Evolutionary conservation across 2,888 invertebrate species (phyloP).

Genomic region (Oscheius sp.): DNA sequence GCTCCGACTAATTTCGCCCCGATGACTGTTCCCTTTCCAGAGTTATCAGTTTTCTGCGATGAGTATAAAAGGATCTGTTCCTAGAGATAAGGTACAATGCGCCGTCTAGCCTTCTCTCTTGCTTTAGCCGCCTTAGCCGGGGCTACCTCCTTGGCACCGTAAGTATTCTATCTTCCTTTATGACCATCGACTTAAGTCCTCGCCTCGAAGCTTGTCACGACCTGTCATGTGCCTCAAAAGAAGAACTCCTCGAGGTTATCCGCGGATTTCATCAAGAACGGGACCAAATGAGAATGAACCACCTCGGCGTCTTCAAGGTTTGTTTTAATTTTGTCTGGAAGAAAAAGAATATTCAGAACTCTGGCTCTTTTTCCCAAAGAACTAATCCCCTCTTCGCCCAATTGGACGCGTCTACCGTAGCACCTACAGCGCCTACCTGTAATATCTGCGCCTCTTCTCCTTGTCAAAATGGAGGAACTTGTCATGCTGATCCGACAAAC

Average conservation of each 20-base stretch:
- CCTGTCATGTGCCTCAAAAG: slow-evolving; percentile 26
- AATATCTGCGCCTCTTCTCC: slow-evolving; percentile 48
- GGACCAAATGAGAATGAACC: not conserved
- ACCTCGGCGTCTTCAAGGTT: slow-evolving; percentile 7
- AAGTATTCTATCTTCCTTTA: not conserved
- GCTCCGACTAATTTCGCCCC: too few species aligned
- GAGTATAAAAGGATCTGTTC: too few species aligned
- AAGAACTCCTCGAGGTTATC: slow-evolving; percentile 27
- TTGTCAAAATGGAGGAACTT: slow-evolving; percentile 56
- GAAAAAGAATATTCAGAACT: not conserved
- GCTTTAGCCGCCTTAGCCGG: not conserved
- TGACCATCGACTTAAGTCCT: not conserved
- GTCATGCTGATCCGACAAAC: slow-evolving; percentile 42
- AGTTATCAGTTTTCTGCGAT: too few species aligned
- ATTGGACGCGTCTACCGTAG: not conserved
- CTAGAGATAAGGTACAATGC: not conserved
- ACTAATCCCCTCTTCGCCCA: not conserved
- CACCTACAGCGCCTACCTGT: slow-evolving; percentile 27
- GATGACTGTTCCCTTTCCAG: too few species aligned
- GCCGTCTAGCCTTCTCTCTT: not conserved
- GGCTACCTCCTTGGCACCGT: slow-evolving; percentile 9
- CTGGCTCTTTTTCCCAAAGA: not conserved
- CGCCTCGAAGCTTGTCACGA: slow-evolving; percentile 11
- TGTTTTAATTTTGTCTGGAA: not conserved
- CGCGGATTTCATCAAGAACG: slow-evolving; percentile 18